Evolutionary conservation across 2,888 invertebrate genomes (phyloP).

Genomic region (Caenorhabditis panamensis): DNA sequence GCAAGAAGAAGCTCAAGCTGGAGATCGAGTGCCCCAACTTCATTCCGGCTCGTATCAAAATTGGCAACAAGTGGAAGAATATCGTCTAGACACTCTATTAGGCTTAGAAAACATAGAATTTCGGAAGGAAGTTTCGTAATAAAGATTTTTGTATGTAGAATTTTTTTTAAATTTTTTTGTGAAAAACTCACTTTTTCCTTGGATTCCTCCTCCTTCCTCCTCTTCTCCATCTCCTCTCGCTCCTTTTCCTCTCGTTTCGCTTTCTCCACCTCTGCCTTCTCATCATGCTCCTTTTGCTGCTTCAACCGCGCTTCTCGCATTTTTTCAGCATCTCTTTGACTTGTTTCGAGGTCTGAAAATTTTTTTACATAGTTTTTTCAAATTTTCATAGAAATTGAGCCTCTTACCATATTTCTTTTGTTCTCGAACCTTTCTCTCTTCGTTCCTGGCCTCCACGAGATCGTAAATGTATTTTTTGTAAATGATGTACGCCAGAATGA

Average conservation of each 20-base stretch:
- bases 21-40: conserved; percentile 60
- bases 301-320: conserved; percentile 28
- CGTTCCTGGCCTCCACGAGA: not conserved
- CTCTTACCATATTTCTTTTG: conserved; percentile 30
- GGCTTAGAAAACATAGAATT: too few species aligned
- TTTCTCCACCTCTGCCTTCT: conserved; percentile 14
- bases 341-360: conserved; percentile 20
- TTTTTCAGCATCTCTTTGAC: conserved; percentile 14
- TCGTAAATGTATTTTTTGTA: conserved; percentile 42
- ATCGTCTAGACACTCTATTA: conserved; percentile 24
- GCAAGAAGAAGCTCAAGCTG: conserved; percentile 30
- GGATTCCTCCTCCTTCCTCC: conserved; percentile 8
- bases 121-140: too few species aligned
- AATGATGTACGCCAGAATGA: conserved; percentile 12
- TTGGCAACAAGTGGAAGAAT: conserved; percentile 56
- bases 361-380: conserved; percentile 48
- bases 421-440: conserved; percentile 4
- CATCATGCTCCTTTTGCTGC: conserved; percentile 45
- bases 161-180: conserved; percentile 2
- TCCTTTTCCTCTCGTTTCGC: conserved; percentile 23
- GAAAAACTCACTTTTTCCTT: conserved; percentile 12
- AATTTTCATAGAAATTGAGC: not conserved
- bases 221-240: conserved; percentile 21
- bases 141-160: not conserved
- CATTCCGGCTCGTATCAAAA: conserved; percentile 42